Evolutionary conservation across 1,140 invertebrate genomes (phyloP).

Genomic region (Phymorhynchus buccinoides): DNA sequence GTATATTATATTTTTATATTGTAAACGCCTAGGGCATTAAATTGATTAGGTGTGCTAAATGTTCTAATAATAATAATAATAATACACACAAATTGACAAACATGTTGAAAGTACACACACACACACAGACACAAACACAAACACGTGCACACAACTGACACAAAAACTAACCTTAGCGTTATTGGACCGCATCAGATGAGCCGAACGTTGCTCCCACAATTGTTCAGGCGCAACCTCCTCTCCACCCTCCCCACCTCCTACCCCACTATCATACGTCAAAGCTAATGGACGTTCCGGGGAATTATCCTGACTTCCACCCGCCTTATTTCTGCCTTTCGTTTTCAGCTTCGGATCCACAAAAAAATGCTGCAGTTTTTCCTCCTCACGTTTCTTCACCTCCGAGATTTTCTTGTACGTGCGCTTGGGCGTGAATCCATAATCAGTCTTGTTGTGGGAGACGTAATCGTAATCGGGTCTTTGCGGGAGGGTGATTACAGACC

Average conservation of each 20-base stretch:
- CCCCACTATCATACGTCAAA: not conserved
- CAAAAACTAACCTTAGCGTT: too few species aligned
- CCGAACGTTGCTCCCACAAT: slow-evolving; percentile 61
- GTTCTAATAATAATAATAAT: too few species aligned
- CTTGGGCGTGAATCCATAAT: slow-evolving; percentile 54
- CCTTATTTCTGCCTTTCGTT: slow-evolving; percentile 20
- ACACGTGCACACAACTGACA: too few species aligned
- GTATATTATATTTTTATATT: too few species aligned
- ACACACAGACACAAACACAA: too few species aligned
- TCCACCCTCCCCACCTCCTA: not conserved
- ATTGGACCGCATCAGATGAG: slow-evolving; percentile 40
- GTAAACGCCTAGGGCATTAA: too few species aligned
- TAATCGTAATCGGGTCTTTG: slow-evolving; percentile 59
- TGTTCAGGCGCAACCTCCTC: slow-evolving; percentile 50
- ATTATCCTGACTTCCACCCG: not conserved
- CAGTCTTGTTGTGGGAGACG: slow-evolving; percentile 61
- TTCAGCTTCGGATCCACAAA: slow-evolving; percentile 58
- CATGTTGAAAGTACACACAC: too few species aligned
- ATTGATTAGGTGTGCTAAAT: too few species aligned
- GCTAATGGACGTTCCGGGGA: not conserved
- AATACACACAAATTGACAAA: too few species aligned
- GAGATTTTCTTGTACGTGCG: slow-evolving; percentile 60
- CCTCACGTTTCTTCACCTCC: slow-evolving; percentile 59
- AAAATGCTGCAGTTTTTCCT: slow-evolving; percentile 55
- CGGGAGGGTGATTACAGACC: slow-evolving; percentile 40